Evolutionary conservation across 1,140 invertebrate species (phyloP).

Genomic region (Heliconius congener): DNA sequence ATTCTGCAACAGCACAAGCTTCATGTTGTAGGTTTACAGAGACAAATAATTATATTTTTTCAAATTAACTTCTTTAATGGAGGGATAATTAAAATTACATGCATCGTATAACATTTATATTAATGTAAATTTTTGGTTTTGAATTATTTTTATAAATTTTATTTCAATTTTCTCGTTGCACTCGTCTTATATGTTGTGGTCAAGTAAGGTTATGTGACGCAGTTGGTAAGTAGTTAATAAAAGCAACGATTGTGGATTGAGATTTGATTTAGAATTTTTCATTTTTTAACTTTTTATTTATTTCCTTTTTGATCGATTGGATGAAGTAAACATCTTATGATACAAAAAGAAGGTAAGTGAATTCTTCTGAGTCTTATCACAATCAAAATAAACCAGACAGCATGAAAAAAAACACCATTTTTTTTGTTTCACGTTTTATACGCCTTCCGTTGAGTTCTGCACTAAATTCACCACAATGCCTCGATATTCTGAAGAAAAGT

Average conservation of each 20-base stretch:
- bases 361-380: no score
- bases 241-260: no score
- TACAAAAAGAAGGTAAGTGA: no score
- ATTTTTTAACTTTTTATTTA: background rate
- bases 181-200: background rate
- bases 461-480: no score
- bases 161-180: background rate
- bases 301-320: background rate
- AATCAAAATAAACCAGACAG: no score
- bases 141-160: background rate
- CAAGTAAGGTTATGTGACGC: background rate
- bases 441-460: no score
- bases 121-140: background rate
- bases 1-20: no score
- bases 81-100: slow-evolving; percentile 1
- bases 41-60: slow-evolving; percentile 1
- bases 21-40: background rate
- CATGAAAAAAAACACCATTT: no score
- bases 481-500: no score
- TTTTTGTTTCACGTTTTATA: no score
- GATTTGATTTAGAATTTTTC: background rate
- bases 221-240: background rate
- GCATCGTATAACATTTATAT: slow-evolving; percentile 6
- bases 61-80: background rate
- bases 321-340: background rate